Base-by-base conservation (phyloP, 2,888 invertebrate species). In the Pristionchus arcanus region DNA sequence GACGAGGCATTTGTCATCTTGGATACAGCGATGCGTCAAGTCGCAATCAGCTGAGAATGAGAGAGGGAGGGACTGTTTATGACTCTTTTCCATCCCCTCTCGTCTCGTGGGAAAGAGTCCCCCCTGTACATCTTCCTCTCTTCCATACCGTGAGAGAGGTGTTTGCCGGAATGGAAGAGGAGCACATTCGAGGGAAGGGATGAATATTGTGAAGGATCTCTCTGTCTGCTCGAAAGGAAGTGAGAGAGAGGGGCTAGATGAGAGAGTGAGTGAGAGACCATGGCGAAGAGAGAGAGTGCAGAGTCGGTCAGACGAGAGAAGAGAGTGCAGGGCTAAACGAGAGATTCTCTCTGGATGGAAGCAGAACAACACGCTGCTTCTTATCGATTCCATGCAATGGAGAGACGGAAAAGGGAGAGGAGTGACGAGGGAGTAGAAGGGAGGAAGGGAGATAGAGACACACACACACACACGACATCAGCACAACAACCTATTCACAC, bases 301-400 rank as follows among this genome's bases (percentile, higher is more conserved):
- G 63, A 31, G 31, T 13, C 13, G 11, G 71, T 31, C 31, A 34
- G 71, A 71, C 16, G 42, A 9, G 42, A 81, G 81, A 21, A n/a
- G 49, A 53, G 49, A 49, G 81, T 28, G 81, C 11, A 28, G 11
- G 49, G 28, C 19, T 28, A 28, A n/a, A 0, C 34, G 84, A 84
- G 84, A 84, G 84, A 84, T 34, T 16, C 4, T 21, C n/a, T 63
- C 63, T n/a, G 81, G 37, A 28, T 16, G 34, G 84, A 28, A 53
- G 7, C n/a, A 3, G 3, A 25, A 55, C 84, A 31, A 84, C 84
- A 81, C 81, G 59, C 84, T 55, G 25, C 84, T 84, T 25, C 84
- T 63, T 59, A 84, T 84, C 84, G 84, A 84, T 84, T 84, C 59
- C 84, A 84, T 84, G 84, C 84, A 84, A 55, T 55, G 84, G 59